These are phyloP conservation scores for Chrysopa pallens DNA, from an alignment of 1,140 invertebrate genomes.

Conservation along the genomic window DNA sequence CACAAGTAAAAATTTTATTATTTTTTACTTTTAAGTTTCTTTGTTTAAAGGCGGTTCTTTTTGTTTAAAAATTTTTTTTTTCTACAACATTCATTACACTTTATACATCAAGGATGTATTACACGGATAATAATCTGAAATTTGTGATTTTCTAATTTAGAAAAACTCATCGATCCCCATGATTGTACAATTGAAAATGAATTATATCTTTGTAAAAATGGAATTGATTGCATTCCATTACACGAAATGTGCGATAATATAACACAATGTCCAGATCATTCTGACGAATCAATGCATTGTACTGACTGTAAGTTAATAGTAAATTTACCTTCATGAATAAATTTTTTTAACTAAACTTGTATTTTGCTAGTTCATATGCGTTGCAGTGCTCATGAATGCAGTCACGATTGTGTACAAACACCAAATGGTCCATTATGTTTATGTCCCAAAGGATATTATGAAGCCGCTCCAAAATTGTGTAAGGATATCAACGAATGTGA, in stretches of 20 bases:
- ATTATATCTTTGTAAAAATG: constrained; percentile 35
- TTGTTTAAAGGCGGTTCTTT: too few relatives aligned
- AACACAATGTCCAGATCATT: constrained; percentile 57
- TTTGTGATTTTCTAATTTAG: constrained; percentile 4
- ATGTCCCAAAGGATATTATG: constrained; percentile 24
- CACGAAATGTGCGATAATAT: constrained; percentile 52
- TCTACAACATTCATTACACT: too few relatives aligned
- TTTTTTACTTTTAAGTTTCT: too few relatives aligned
- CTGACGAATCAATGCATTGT: constrained; percentile 47
- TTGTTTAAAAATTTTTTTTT: too few relatives aligned
- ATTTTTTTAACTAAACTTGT: constrained; percentile 16
- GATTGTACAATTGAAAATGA: constrained; percentile 24
- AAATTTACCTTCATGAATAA: neutral
- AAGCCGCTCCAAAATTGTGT: constrained; percentile 18
- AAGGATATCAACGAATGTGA: constrained; percentile 65
- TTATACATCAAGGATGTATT: too few relatives aligned
- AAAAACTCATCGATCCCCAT: constrained; percentile 10
- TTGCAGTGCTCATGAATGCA: constrained; percentile 24
- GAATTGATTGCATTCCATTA: constrained; percentile 40
- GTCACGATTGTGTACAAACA: constrained; percentile 21
- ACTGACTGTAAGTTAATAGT: constrained; percentile 16
- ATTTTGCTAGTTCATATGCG: constrained; percentile 16
- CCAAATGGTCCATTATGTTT: constrained; percentile 26
- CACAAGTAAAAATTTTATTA: too few relatives aligned
- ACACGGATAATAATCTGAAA: constrained; percentile 9